Percentiles rank a stretch among this genome's conserved stretches.
Conservation (phyloP, 2,113 vertebrate genomes). For the Microtus pennsylvanicus region DNA sequence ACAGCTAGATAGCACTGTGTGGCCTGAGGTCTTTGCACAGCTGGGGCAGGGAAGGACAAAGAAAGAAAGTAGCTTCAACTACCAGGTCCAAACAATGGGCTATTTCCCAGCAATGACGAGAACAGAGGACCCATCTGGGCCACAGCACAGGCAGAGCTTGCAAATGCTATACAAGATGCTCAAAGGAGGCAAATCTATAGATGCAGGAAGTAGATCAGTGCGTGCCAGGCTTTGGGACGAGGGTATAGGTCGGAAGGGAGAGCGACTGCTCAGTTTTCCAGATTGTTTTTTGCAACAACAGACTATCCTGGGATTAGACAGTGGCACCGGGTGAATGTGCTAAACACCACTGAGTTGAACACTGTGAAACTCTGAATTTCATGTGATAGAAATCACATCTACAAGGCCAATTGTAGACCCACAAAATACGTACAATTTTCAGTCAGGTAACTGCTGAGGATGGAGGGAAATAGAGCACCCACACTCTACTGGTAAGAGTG, state of each 20-base stretch:
- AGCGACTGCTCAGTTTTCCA: background rate
- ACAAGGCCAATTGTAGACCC: background rate
- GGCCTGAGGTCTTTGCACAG: background rate
- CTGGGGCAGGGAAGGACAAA: background rate
- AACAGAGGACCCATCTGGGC: background rate
- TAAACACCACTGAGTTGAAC: background rate
- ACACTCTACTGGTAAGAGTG: background rate
- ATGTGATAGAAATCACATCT: background rate
- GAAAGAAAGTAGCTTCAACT: background rate
- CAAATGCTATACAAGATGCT: background rate
- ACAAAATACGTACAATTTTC: background rate
- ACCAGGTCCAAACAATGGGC: fast-evolving
- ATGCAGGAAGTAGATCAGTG: too few relatives aligned
- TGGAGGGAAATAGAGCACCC: background rate
- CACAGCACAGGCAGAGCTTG: background rate
- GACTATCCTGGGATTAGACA: background rate
- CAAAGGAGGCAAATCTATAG: background rate
- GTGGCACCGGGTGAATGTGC: background rate
- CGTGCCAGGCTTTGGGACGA: background rate
- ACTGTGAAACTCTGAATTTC: background rate
- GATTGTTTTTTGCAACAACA: background rate
- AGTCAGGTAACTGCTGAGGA: background rate
- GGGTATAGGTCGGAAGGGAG: background rate
- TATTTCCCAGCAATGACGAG: background rate
- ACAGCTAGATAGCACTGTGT: background rate